Evolutionary conservation across 2,797 vertebrate genomes (phyloP).

Genomic region (Avahi laniger): DNA sequence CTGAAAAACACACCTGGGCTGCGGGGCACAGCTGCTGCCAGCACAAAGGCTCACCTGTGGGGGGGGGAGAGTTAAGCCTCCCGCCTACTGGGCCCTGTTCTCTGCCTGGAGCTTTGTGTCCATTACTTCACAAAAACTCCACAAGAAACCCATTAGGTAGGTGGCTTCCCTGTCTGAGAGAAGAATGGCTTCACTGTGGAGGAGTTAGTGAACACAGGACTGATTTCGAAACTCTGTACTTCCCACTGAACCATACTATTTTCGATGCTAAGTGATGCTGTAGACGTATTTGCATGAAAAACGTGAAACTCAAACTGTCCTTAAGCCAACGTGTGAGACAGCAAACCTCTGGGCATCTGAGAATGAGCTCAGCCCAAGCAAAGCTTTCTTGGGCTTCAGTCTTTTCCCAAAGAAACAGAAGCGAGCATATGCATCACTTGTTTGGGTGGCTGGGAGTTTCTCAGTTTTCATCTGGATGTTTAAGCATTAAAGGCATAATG

Average conservation of each 20-base stretch:
- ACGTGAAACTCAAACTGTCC: background rate
- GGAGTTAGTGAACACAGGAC: background rate
- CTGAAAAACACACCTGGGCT: fast-evolving
- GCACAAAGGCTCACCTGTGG: fast-evolving
- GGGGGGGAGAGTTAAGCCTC: background rate
- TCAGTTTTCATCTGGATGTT: too few relatives aligned
- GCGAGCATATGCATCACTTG: fast-evolving
- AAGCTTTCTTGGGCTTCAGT: background rate
- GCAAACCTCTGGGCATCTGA: too few relatives aligned
- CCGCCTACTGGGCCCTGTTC: background rate
- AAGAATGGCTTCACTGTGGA: background rate
- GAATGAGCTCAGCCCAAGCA: background rate
- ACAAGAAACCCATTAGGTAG: background rate
- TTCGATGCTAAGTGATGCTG: background rate
- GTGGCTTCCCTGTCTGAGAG: background rate
- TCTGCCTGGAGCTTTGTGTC: background rate
- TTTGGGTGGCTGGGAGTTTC: background rate
- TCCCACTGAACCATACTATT: background rate
- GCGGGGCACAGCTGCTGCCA: background rate
- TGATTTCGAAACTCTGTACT: background rate
- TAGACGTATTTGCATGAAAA: fast-evolving
- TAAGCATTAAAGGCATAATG: background rate
- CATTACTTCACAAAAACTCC: background rate
- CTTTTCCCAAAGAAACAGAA: background rate
- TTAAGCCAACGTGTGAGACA: background rate